Conservation (phyloP, 2,797 vertebrate genomes). For the Manis javanica region DNA sequence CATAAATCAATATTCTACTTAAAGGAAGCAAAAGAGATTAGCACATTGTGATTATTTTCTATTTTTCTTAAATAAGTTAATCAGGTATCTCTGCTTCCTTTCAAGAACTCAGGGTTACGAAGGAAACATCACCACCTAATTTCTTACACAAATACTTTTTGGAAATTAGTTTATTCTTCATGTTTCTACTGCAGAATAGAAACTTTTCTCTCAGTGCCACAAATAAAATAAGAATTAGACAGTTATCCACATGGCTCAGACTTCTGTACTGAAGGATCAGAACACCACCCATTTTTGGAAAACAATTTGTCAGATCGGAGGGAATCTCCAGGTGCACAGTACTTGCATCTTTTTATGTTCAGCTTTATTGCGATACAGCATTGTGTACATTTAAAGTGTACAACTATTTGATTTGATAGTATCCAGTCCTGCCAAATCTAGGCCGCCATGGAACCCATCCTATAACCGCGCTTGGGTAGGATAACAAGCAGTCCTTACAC, state of each 20-base stretch:
- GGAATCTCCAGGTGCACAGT: neutral
- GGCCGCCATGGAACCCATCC: neutral
- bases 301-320: neutral
- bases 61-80: neutral
- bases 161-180: neutral
- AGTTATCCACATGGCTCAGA: neutral
- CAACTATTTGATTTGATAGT: neutral
- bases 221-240: neutral
- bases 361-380: neutral
- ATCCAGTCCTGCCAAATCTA: neutral
- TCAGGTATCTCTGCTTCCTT: neutral
- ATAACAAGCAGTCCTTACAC: neutral
- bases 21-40: neutral
- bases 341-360: neutral
- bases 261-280: neutral
- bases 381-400: neutral
- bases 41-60: neutral
- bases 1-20: neutral
- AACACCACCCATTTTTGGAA: neutral
- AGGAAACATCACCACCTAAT: neutral
- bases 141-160: neutral
- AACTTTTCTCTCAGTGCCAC: neutral
- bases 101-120: neutral
- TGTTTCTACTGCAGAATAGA: neutral
- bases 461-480: rapidly evolving